phyloP scores from a whole-genome alignment of 2,888 invertebrate species.

The Laothoe populi region DNA sequence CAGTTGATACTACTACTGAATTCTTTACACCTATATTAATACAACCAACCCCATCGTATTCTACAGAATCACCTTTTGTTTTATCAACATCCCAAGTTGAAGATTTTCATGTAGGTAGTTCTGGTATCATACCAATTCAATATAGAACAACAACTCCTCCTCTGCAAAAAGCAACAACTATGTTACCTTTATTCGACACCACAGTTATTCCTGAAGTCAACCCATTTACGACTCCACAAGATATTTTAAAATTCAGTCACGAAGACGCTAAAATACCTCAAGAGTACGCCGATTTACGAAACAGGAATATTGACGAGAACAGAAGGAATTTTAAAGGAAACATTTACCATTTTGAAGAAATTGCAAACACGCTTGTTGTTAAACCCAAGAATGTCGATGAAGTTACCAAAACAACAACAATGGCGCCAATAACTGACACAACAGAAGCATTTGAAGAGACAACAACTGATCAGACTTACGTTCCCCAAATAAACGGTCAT shows the following conservation, averaged over 20 bases:
- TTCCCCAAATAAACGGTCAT: constrained; percentile 76
- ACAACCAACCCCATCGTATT: constrained; percentile 40
- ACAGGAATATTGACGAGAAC: constrained; percentile 35
- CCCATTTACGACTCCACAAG: constrained; percentile 54
- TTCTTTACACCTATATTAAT: constrained; percentile 38
- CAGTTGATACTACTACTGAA: constrained; percentile 36
- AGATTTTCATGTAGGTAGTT: constrained; percentile 74
- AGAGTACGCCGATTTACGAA: constrained; percentile 52
- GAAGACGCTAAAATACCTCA: constrained; percentile 75
- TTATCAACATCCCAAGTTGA: constrained; percentile 64
- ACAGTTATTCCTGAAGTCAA: constrained; percentile 47
- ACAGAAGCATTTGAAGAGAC: constrained; percentile 40
- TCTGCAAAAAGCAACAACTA: constrained; percentile 47
- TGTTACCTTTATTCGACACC: constrained; percentile 51
- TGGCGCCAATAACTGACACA: constrained; percentile 34
- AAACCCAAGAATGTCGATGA: constrained; percentile 58
- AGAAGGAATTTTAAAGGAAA: constrained; percentile 34
- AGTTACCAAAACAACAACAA: constrained; percentile 43
- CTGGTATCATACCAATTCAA: constrained; percentile 65
- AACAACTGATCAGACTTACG: constrained; percentile 57
- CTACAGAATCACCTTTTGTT: constrained; percentile 52
- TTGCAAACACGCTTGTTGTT: constrained; percentile 45
- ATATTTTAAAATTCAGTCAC: constrained; percentile 68
- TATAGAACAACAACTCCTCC: constrained; percentile 40
- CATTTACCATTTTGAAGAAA: constrained; percentile 21